phyloP scores from a whole-genome alignment of 2,888 invertebrate genomes.

The Drosophila koepferae region DNA sequence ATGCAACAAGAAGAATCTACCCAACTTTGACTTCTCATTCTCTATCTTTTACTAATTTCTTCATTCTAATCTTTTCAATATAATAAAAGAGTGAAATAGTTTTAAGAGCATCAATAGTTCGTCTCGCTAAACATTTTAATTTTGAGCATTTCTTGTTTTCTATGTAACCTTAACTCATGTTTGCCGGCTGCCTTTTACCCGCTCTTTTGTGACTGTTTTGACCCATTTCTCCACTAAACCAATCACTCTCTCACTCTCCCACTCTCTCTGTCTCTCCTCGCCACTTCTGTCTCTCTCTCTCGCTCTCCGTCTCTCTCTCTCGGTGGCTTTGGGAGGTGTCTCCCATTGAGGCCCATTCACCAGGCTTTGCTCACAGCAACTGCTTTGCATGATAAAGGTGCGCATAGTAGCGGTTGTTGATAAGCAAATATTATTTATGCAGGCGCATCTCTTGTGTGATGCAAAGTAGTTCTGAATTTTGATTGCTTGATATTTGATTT shows the following conservation, averaged over 20 bases:
- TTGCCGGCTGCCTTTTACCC: slow-evolving; percentile 70
- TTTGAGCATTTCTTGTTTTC: slow-evolving; percentile 40
- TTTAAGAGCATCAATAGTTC: slow-evolving; percentile 38
- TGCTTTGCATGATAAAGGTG: slow-evolving; percentile 63
- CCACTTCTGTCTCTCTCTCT: slow-evolving; percentile 16
- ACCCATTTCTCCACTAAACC: slow-evolving; percentile 62
- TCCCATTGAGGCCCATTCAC: slow-evolving; percentile 46
- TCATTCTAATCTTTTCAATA: neutral
- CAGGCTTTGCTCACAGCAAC: slow-evolving; percentile 13
- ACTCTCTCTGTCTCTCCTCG: neutral
- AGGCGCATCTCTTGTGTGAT: slow-evolving; percentile 30
- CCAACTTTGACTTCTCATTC: neutral
- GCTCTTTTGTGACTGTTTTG: slow-evolving; percentile 59
- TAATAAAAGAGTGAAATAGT: neutral
- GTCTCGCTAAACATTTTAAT: slow-evolving; percentile 7
- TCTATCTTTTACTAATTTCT: neutral
- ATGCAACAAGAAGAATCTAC: neutral
- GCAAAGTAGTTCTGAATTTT: slow-evolving; percentile 18
- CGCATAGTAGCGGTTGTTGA: slow-evolving; percentile 3
- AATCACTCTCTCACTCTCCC: slow-evolving; percentile 19
- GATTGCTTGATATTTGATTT: slow-evolving; percentile 13
- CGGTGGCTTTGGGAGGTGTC: too few species aligned
- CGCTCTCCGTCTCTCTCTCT: neutral
- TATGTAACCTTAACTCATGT: slow-evolving; percentile 45
- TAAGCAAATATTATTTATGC: slow-evolving; percentile 23